Base-by-base conservation (phyloP, 1,140 invertebrate genomes). In the Tetramorium alpestre region DNA sequence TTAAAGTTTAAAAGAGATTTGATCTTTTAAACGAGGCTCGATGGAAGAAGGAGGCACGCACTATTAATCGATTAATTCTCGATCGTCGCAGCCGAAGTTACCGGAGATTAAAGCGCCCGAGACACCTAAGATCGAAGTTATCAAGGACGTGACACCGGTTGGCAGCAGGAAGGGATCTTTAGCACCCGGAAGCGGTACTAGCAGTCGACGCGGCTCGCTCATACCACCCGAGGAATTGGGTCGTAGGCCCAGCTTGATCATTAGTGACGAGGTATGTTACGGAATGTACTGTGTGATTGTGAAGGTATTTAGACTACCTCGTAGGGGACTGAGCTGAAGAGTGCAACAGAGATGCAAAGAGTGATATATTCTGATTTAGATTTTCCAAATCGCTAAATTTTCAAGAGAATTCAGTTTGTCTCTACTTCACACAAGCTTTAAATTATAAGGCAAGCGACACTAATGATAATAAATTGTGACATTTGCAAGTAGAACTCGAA, bases 211-310 rank as follows among this genome's bases (percentile, higher is more conserved):
- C 91, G 98, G 98, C 38, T 98, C 98, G 13, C 96, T 98, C 65
- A 97, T 98, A 93, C 98, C 98, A 62, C 97, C 97, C 11, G 98
- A 98, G 93, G 97, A 97, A 94, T 97, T 97, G 95, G 98, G 97
- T 90, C 96, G 98, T 91, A 96, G 98, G 90, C 97, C 98, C 86
- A 98, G 98, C 91, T 96, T 99, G 87, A 98, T 99, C 92, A 98
- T 99, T 94, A 98, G 98, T 94, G 98, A 99, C 95, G 98, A 99
- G 98, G 98, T 99, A 97, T 96, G 95, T 92, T 91, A 90, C 86
- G 86, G 81, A 65, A 47, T 62, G 54, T 70, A 18, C 13, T 67
- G 22, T 49, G 47, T 54, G 78, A 51, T 41, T 2, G 16, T n/a
- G 38, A 58, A 90, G 72, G 67, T 89, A 81, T 87, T 90, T 90